Conservation (phyloP, 2,888 invertebrate genomes). For the Zygothrica quintamaculata region DNA sequence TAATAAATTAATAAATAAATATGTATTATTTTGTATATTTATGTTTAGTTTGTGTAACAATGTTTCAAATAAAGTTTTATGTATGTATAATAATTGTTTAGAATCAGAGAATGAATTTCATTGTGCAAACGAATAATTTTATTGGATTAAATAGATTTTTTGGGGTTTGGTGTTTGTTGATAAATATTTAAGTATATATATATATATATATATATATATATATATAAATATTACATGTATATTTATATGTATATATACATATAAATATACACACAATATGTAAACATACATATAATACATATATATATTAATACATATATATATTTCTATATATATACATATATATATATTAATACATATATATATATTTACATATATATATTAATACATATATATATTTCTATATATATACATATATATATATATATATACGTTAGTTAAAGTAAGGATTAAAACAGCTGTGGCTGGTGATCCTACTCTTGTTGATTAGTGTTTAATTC, state of each 20-base stretch:
- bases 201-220: constrained; percentile 39
- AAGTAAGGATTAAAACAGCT: too few relatives aligned
- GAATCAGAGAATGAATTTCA: constrained; percentile 26
- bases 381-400: too few relatives aligned
- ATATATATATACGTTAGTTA: too few relatives aligned
- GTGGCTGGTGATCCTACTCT: constrained; percentile 12
- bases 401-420: constrained; percentile 45
- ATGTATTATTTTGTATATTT: constrained; percentile 48
- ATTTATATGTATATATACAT: too few relatives aligned
- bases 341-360: constrained; percentile 36
- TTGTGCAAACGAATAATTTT: constrained; percentile 79
- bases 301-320: constrained; percentile 52
- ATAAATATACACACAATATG: too few relatives aligned
- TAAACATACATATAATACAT: too few relatives aligned
- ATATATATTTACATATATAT: too few relatives aligned
- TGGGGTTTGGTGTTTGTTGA: constrained; percentile 49
- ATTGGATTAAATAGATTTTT: constrained; percentile 74
- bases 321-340: constrained; percentile 55
- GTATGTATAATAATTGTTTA: constrained; percentile 23
- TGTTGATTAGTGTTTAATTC: constrained; percentile 23
- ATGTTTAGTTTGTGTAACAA: constrained; percentile 16
- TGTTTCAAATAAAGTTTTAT: constrained; percentile 53
- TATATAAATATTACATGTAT: too few relatives aligned
- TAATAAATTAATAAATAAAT: constrained; percentile 28
- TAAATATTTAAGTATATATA: constrained; percentile 59